phyloP scores from a whole-genome alignment of 2,113 vertebrate genomes.

The Equus quagga region DNA sequence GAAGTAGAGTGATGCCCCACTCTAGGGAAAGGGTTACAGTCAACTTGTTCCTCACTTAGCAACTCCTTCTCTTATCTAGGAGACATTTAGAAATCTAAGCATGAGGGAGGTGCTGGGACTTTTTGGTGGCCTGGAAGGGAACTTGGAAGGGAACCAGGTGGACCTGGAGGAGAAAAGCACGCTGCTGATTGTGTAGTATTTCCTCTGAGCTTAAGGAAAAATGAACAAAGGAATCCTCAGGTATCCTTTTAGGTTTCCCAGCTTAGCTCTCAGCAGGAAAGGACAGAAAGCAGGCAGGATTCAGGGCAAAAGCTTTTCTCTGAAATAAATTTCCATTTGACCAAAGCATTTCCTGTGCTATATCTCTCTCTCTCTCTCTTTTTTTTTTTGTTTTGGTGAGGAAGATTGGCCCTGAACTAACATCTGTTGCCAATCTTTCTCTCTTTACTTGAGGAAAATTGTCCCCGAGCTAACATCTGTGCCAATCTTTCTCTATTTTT shows the following conservation, averaged over 20 bases:
- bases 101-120: background rate
- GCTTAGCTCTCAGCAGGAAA: background rate
- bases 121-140: background rate
- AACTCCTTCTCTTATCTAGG: background rate
- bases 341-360: background rate
- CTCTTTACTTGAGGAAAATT: too few relatives aligned
- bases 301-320: background rate
- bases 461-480: too few relatives aligned
- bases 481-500: too few relatives aligned
- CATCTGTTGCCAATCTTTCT: too few relatives aligned
- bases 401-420: too few relatives aligned
- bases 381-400: too few relatives aligned
- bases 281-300: background rate
- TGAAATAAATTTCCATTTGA: background rate
- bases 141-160: background rate
- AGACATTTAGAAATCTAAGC: background rate
- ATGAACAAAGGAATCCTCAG: background rate
- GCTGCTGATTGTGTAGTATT: background rate
- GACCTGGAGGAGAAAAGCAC: background rate
- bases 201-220: background rate
- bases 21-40: background rate
- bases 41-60: background rate
- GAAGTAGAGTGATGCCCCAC: background rate
- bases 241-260: background rate
- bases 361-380: too few relatives aligned